phyloP scores from a whole-genome alignment of 2,888 invertebrate species.

The Julus scanicus region DNA sequence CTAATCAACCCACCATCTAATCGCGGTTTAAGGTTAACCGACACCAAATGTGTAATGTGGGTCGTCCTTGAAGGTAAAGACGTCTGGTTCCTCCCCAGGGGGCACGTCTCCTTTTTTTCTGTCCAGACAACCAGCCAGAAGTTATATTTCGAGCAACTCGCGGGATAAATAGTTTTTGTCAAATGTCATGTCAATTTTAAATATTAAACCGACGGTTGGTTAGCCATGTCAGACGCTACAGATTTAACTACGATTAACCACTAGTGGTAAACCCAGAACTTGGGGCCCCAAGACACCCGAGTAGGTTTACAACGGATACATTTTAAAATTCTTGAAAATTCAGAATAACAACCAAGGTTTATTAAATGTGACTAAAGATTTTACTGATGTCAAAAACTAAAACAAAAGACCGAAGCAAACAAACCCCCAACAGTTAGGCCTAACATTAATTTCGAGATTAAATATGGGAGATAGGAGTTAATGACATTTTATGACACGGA shows the following conservation, averaged over 20 bases:
- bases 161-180: background rate
- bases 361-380: background rate
- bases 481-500: no score
- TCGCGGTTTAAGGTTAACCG: conserved; percentile 25
- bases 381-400: background rate
- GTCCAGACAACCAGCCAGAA: background rate
- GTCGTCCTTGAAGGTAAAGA: background rate
- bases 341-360: no score
- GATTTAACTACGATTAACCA: no score
- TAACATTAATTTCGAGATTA: background rate
- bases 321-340: no score
- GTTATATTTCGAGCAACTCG: background rate
- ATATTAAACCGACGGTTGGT: background rate
- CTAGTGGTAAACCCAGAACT: no score
- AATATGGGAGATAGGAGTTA: no score
- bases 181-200: background rate
- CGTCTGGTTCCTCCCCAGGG: background rate
- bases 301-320: no score
- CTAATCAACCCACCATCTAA: background rate
- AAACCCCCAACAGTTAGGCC: background rate
- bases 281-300: no score
- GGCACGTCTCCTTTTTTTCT: background rate
- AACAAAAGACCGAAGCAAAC: background rate
- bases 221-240: no score
- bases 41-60: background rate